These are phyloP conservation scores for Eilema caniola DNA, from an alignment of 2,888 invertebrate species.

Conservation along the genomic window DNA sequence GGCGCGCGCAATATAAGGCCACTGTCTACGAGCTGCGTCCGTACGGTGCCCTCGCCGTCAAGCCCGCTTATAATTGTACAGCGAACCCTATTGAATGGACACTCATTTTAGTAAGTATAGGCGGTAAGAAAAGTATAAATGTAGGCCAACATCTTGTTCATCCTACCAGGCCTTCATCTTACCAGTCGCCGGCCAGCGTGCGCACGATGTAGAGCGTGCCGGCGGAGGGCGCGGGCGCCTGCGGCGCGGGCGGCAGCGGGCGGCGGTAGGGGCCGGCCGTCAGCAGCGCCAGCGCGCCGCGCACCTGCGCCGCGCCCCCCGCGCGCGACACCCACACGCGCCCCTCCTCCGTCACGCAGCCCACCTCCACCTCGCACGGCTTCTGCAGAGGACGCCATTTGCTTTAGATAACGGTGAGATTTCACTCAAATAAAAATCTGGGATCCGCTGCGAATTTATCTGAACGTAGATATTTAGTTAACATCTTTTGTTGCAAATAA, in stretches of 20 bases:
- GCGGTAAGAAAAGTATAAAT: background rate
- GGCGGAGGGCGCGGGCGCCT: constrained; percentile 70
- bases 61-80: constrained; percentile 79
- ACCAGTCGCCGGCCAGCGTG: constrained; percentile 84
- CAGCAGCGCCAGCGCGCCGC: constrained; percentile 75
- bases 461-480: too few species aligned
- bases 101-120: background rate
- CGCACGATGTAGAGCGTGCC: constrained; percentile 81
- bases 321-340: constrained; percentile 81
- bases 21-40: constrained; percentile 82
- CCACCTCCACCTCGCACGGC: constrained; percentile 79
- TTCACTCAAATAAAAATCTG: too few species aligned
- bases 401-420: too few species aligned
- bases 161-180: constrained; percentile 67
- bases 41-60: constrained; percentile 81
- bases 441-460: too few species aligned
- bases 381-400: too few species aligned
- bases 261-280: constrained; percentile 79
- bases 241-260: constrained; percentile 78
- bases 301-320: constrained; percentile 75
- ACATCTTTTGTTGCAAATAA: too few species aligned
- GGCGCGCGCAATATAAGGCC: constrained; percentile 81
- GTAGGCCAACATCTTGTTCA: background rate
- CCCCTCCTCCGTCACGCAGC: constrained; percentile 81
- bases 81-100: constrained; percentile 69